Evolutionary conservation across 2,888 invertebrate species (phyloP), one percentile per base, ranked within the genome.

Genomic region (Drosophila fungiperda): DNA sequence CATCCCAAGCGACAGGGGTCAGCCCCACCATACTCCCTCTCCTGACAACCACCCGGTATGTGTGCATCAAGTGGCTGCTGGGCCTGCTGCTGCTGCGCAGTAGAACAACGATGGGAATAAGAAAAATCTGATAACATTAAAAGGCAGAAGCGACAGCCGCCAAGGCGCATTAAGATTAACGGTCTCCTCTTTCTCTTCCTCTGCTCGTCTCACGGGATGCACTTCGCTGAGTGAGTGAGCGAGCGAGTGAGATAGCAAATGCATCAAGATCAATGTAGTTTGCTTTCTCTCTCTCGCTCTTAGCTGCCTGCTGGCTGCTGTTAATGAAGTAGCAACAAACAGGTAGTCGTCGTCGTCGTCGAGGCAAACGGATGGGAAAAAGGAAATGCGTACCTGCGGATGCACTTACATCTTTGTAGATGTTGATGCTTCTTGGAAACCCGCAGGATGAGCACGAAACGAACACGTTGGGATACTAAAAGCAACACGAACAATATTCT

Each of bases 81-180:
- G 29, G 29, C 29, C 9, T 23, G 54, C 65, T 60, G 75, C 76
- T 69, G 76, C 71, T 78, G 86, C 88, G 88, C 88, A 87, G 88
- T 85, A 66, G 68, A 79, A 78, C 64, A 82, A 78, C 67, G 86
- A 83, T 86, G 89, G 78, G 78, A 76, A 42, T 35, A 64, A 32
- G 42, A 45, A 80, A 82, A 88, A 85, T 85, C 85, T 89, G 85
- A 85, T 85, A 85, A 77, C 83, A 82, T 78, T 67, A 70, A 87
- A 76, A 80, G 80, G 89, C 87, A 85, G 85, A 85, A 88, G 85
- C 87, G 87, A 86, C 85, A 89, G 84, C 84, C 87, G 89, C 84
- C 84, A 85, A 53, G 87, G 87, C 85, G 82, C 84, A 85, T 85
- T 89, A 85, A 85, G 89, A 85, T 85, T 88, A 85, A 85, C 87